Conservation (phyloP, 1,140 invertebrate genomes). For the Glossosoma conforme region DNA sequence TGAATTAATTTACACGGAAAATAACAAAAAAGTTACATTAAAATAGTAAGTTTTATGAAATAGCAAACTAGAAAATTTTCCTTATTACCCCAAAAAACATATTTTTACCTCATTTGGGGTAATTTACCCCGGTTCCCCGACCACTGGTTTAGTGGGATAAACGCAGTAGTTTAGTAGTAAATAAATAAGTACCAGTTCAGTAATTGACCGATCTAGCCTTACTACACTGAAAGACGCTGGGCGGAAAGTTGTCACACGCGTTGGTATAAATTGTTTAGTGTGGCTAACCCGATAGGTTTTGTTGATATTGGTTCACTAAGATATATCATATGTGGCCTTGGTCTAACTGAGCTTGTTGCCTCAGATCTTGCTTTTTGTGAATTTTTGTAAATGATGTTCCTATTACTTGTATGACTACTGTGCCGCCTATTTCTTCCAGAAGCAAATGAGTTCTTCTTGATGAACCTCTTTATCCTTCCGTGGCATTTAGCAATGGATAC, state of each 20-base stretch:
- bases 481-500: conserved; percentile 25
- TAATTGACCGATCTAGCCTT: too few species aligned
- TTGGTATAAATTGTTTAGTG: not conserved
- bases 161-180: too few species aligned
- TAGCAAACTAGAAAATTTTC: too few species aligned
- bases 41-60: too few species aligned
- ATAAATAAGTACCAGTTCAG: too few species aligned
- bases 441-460: conserved; percentile 24
- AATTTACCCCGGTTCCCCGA: too few species aligned
- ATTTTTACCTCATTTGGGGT: too few species aligned
- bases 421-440: conserved; percentile 6
- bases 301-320: not conserved
- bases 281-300: not conserved
- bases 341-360: not conserved
- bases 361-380: not conserved
- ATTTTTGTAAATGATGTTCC: not conserved
- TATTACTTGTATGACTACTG: conserved; percentile 1
- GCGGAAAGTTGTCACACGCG: not conserved
- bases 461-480: conserved; percentile 18
- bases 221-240: too few species aligned
- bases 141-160: too few species aligned
- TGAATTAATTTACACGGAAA: too few species aligned
- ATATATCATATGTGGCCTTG: not conserved
- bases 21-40: too few species aligned
- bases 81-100: too few species aligned